phyloP scores from a whole-genome alignment of 2,797 vertebrate species.

The Champsocephalus gunnari region DNA sequence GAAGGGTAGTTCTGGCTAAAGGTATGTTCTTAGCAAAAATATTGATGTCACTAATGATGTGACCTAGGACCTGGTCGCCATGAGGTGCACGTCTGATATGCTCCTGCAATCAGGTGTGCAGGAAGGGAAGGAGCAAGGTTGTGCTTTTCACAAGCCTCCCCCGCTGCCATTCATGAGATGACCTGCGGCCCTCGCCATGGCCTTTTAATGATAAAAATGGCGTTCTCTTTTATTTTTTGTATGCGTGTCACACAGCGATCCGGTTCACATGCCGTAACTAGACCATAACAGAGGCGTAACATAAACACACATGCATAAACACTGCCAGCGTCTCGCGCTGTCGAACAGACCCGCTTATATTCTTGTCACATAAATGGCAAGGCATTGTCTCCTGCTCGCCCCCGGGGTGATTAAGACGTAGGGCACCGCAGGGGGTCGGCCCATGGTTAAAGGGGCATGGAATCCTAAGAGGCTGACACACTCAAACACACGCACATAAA shows the following conservation, averaged over 20 bases:
- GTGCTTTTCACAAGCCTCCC: constrained; percentile 26
- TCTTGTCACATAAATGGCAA: constrained; percentile 67
- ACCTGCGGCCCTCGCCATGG: constrained; percentile 17
- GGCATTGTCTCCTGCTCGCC: constrained; percentile 63
- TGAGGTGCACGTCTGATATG: constrained; percentile 45
- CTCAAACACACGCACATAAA: constrained; percentile 29
- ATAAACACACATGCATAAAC: constrained; percentile 53
- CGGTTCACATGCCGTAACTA: constrained; percentile 40
- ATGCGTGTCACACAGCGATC: background rate
- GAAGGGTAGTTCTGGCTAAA: constrained; percentile 15
- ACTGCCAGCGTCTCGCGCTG: background rate
- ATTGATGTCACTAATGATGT: constrained; percentile 65
- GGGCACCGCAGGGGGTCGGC: constrained; percentile 50
- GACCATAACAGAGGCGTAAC: constrained; percentile 56
- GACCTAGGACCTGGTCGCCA: constrained; percentile 53
- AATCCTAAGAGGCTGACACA: constrained; percentile 58
- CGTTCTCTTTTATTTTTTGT: constrained; percentile 3
- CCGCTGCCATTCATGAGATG: constrained; percentile 11
- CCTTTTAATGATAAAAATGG: constrained; percentile 39
- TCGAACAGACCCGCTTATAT: constrained; percentile 45
- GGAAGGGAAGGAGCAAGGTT: constrained; percentile 45
- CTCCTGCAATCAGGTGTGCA: constrained; percentile 46
- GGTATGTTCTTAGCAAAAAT: constrained; percentile 56
- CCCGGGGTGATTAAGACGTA: constrained; percentile 73
- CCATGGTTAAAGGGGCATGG: constrained; percentile 64